phyloP scores from a whole-genome alignment of 2,113 vertebrate genomes.

The Cacatua alba region DNA sequence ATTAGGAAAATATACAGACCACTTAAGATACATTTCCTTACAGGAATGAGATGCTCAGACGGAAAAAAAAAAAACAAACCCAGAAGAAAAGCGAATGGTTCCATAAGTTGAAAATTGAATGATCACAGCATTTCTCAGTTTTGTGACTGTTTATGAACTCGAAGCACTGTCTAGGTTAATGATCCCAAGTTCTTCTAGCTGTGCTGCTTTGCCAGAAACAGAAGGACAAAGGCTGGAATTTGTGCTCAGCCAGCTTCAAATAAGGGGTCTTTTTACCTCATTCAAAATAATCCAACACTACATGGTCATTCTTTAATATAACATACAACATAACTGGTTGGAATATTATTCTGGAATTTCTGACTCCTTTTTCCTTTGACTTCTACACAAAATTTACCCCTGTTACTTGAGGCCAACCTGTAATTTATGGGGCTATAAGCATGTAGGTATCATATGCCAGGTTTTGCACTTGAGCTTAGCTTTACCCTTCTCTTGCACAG shows the following conservation, averaged over 20 bases:
- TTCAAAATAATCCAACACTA: background rate
- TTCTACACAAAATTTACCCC: background rate
- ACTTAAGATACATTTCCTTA: constrained; percentile 37
- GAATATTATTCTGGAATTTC: background rate
- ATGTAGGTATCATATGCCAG: accelerated
- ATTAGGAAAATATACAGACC: constrained; percentile 19
- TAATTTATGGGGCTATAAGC: background rate
- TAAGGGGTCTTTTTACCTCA: background rate
- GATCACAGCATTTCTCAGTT: background rate
- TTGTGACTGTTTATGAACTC: background rate
- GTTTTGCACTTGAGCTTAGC: background rate
- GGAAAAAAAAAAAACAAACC: background rate
- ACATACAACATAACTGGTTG: background rate
- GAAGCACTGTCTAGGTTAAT: background rate
- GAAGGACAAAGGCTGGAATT: background rate
- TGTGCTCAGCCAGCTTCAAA: background rate
- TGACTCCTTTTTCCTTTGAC: background rate
- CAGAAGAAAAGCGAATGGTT: background rate
- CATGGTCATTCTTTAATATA: background rate
- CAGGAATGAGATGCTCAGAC: constrained; percentile 1
- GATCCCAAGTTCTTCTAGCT: background rate
- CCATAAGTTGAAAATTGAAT: background rate
- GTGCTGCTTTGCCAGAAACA: background rate
- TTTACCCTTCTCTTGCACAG: background rate
- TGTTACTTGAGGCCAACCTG: background rate